phyloP scores from a whole-genome alignment of 2,797 vertebrate species.

The Anguilla megastoma region DNA sequence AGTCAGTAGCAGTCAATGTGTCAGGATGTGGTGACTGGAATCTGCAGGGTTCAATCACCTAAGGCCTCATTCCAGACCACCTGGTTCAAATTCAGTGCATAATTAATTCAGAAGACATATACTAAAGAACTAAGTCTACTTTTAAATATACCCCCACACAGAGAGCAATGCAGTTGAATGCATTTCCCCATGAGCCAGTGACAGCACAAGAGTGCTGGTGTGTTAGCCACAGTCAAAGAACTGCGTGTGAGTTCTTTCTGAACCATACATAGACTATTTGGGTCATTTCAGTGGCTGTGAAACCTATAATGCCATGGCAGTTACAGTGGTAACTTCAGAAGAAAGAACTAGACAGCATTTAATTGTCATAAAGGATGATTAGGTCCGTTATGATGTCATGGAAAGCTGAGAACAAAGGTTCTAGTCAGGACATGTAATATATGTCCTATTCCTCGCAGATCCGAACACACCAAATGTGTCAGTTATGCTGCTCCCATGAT shows the following conservation, averaged over 20 bases:
- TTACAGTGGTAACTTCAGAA: background rate
- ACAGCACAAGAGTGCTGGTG: background rate
- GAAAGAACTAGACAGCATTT: background rate
- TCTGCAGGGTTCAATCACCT: background rate
- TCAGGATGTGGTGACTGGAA: background rate
- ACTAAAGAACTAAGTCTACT: background rate
- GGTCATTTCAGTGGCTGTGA: too few species aligned
- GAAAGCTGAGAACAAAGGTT: background rate
- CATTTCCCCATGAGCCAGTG: background rate
- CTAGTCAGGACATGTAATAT: background rate
- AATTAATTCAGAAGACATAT: constrained; percentile 4
- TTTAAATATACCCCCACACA: background rate
- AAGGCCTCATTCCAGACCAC: background rate
- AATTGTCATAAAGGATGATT: background rate
- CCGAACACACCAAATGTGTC: background rate
- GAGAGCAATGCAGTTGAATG: background rate
- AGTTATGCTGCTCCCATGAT: background rate
- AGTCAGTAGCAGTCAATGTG: background rate
- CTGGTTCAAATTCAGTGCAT: background rate
- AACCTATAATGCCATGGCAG: background rate
- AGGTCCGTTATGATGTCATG: background rate
- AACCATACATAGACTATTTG: too few species aligned
- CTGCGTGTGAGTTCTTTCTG: background rate
- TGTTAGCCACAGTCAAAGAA: background rate
- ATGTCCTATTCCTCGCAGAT: background rate